These are phyloP conservation scores for Micoletzkya japonica DNA, from an alignment of 2,888 invertebrate genomes.

Conservation along the genomic window DNA sequence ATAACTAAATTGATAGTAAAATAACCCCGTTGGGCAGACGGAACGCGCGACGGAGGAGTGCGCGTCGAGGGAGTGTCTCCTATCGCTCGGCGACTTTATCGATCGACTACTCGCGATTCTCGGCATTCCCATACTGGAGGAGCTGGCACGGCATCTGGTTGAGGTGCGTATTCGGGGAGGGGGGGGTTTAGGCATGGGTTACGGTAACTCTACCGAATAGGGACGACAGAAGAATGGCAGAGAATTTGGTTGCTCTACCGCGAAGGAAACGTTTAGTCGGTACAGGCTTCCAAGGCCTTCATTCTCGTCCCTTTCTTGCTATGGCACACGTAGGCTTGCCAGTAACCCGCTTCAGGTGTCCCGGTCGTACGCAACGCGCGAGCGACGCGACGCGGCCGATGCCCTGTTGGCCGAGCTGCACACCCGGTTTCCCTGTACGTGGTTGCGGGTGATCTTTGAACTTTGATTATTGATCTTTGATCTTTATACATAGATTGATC, in stretches of 20 bases:
- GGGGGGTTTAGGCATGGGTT: no score
- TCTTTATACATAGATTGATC: no score
- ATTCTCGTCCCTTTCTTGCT: no score
- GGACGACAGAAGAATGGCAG: no score
- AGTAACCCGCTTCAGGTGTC: background rate
- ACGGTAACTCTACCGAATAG: no score
- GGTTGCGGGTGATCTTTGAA: background rate
- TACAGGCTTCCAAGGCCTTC: no score
- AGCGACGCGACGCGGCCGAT: constrained; percentile 18
- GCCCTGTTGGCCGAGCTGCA: constrained; percentile 8
- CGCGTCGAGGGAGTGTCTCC: background rate
- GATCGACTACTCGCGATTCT: constrained; percentile 1
- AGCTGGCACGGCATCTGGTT: constrained; percentile 6
- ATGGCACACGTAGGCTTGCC: no score
- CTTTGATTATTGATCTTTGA: no score
- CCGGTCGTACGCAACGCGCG: constrained; percentile 19
- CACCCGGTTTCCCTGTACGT: constrained; percentile 13
- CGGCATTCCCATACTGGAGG: constrained; percentile 1
- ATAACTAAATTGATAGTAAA: no score
- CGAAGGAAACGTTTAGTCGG: no score
- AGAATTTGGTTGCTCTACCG: no score
- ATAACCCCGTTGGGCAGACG: background rate
- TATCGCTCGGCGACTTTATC: constrained; percentile 6
- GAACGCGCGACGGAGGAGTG: constrained; percentile 10
- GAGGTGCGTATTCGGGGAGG: no score